These are phyloP conservation scores for Gavia stellata DNA, from an alignment of 2,113 vertebrate species.

Conservation along the genomic window DNA sequence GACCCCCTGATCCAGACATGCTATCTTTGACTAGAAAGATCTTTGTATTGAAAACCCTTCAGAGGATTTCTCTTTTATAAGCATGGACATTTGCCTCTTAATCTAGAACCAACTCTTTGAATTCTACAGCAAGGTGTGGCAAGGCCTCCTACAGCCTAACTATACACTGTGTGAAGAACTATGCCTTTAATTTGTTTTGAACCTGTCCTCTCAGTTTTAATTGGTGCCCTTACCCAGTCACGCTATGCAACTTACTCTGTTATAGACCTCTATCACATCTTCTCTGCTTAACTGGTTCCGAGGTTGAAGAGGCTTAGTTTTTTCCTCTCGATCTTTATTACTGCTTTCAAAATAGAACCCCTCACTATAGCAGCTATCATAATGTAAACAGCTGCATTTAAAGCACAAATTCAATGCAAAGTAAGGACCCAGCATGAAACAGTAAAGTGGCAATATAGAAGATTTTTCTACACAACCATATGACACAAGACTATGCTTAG, in stretches of 20 bases:
- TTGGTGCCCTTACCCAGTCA: background rate
- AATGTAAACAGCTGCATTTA: background rate
- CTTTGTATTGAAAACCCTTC: background rate
- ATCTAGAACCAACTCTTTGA: background rate
- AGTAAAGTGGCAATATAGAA: background rate
- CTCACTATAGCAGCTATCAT: background rate
- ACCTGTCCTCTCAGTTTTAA: background rate
- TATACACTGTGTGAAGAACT: background rate
- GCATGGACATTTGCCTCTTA: background rate
- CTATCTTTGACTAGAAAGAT: background rate
- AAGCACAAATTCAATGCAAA: background rate
- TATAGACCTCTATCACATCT: background rate
- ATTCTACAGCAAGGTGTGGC: background rate
- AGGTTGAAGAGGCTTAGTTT: background rate
- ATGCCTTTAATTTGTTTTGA: background rate
- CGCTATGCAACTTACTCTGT: background rate
- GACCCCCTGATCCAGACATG: background rate
- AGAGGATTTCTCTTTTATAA: background rate
- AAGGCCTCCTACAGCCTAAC: background rate
- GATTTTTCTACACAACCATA: background rate
- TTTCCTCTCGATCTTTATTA: background rate
- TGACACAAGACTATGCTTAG: background rate
- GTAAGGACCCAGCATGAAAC: background rate
- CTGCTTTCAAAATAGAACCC: background rate
- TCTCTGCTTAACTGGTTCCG: background rate